Base-by-base conservation (phyloP, 2,113 vertebrate species). In the Illadopsis cleaveri region DNA sequence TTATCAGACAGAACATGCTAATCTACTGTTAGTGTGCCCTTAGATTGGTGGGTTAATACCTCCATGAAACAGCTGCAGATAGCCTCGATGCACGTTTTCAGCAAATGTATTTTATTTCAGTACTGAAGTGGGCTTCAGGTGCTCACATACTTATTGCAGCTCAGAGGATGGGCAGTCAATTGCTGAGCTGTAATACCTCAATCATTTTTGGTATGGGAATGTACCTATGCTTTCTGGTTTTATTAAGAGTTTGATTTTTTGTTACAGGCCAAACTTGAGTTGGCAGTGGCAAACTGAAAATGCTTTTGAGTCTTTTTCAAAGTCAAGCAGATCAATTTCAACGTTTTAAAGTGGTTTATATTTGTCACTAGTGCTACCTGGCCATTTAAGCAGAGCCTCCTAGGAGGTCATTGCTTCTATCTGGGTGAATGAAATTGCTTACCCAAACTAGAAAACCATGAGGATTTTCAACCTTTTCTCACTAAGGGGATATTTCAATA, bases 171-270 rank as follows among this genome's bases (percentile, higher is more conserved):
- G 89, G 51, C 69, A 89, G 47, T 86, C 85, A 96, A 83, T 66
- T 81, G 86, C 72, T 83, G 82, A 86, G 72, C 71, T 89, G 33
- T 86, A 91, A 81, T 75, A 92, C 72, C 89, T 93, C 80, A 62
- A 24, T 91, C 68, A 60, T 90, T 90, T 94, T 68, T 83, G 38
- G 64, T 93, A 51, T 89, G 31, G 64, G 69, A 94, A 83, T 13
- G 8, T 81, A 81, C 51, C 44, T 76, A 13, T 0, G 5, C 54
- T 71, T 93, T 93, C 65, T 86, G 69, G 10, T 78, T 93, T 94
- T 95, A 83, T 93, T 88, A 90, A 76, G 66, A 78, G 56, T 77
- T 96, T 77, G 76, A 83, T 77, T 96, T 96, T 82, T 95, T 90
- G 51, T 81, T 89, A 61, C 15, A 84, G 69, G 72, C 65, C 68